A percentile compares a stretch with the other conserved stretches of the same genome.
Evolutionary conservation across 2,113 vertebrate species (phyloP).

Genomic region (Otocyon megalotis): DNA sequence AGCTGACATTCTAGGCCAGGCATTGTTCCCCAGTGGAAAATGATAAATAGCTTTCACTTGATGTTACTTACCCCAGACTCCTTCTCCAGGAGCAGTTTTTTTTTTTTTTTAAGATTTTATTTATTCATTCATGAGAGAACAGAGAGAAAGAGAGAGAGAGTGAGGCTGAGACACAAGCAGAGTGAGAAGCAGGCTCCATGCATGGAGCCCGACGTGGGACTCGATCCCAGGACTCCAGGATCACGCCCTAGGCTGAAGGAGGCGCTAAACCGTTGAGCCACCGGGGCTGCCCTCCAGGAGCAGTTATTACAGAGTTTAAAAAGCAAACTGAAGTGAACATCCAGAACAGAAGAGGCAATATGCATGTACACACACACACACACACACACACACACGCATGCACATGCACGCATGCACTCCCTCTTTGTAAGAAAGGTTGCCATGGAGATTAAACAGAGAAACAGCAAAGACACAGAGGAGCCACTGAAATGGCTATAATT

Average conservation of each 20-base stretch:
- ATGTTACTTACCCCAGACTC: background rate
- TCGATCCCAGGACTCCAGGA: too few relatives aligned
- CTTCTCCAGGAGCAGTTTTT: conserved; percentile 30
- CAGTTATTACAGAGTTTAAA: conserved; percentile 53
- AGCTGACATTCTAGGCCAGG: background rate
- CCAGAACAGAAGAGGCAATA: conserved; percentile 18
- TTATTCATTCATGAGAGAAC: too few relatives aligned
- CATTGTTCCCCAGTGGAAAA: background rate
- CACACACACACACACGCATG: background rate
- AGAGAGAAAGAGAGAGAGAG: too few relatives aligned
- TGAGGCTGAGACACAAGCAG: too few relatives aligned
- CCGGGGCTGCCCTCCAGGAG: too few relatives aligned
- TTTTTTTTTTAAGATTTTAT: too few relatives aligned
- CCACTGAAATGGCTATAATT: conserved; percentile 78
- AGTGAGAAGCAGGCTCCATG: too few relatives aligned
- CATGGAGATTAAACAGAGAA: conserved; percentile 78
- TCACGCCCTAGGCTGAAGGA: too few relatives aligned
- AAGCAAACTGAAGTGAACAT: conserved; percentile 45
- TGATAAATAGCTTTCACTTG: background rate
- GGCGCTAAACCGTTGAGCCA: too few relatives aligned
- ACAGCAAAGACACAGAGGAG: conserved; percentile 66
- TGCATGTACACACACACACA: background rate
- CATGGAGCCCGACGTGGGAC: too few relatives aligned
- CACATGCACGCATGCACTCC: background rate
- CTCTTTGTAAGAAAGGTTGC: conserved; percentile 74